Conservation (phyloP, 2,797 vertebrate genomes). For the Sebastes aleutianus region DNA sequence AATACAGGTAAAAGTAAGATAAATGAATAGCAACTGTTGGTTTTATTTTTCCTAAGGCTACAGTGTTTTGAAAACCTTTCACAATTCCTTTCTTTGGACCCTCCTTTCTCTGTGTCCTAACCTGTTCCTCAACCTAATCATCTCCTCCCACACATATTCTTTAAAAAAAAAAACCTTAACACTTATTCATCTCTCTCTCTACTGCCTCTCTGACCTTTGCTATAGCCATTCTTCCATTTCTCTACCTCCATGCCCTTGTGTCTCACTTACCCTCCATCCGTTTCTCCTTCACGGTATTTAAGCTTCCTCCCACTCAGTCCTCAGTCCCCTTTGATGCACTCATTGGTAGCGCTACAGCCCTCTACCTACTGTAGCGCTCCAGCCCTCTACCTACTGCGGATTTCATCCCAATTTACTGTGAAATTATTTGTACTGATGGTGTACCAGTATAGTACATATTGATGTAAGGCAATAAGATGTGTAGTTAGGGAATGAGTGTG, state of each 20-base stretch:
- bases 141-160: constrained; percentile 2
- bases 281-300: constrained; percentile 32
- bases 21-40: neutral
- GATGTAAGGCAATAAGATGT: neutral
- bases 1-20: neutral
- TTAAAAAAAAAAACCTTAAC: neutral
- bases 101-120: neutral
- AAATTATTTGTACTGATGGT: neutral
- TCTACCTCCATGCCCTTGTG: constrained; percentile 8
- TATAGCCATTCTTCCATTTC: neutral
- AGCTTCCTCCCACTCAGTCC: constrained; percentile 32
- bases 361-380: no score
- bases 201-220: neutral
- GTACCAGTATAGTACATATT: neutral
- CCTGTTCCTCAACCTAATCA: neutral
- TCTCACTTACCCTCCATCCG: neutral
- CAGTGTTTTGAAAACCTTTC: neutral
- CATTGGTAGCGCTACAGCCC: neutral
- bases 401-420: neutral
- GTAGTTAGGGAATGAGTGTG: rapidly evolving
- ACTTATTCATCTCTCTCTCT: neutral
- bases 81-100: neutral
- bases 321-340: constrained; percentile 43
- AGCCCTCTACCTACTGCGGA: no score
- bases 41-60: neutral